phyloP scores from a whole-genome alignment of 2,888 invertebrate species.

The Hydrotaea cyrtoneurina region DNA sequence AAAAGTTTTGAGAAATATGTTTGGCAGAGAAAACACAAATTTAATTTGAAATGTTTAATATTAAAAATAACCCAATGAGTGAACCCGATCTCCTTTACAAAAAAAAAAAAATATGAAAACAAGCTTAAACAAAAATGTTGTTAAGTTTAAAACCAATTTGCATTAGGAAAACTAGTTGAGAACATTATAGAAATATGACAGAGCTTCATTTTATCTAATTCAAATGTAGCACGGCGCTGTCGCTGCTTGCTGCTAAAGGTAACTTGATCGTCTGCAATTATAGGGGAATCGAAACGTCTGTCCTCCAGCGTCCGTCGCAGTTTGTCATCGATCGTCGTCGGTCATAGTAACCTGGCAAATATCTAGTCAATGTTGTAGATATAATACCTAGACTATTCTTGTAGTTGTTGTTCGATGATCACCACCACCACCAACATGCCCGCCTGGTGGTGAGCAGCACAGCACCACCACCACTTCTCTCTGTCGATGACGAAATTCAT shows the following conservation, averaged over 20 bases:
- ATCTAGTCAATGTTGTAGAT: neutral
- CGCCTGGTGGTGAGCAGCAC: slow-evolving; percentile 1
- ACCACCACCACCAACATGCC: slow-evolving; percentile 52
- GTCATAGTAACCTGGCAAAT: neutral
- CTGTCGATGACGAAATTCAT: slow-evolving; percentile 64
- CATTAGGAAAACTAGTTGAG: slow-evolving; percentile 3
- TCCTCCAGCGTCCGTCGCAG: slow-evolving; percentile 1
- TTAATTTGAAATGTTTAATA: neutral
- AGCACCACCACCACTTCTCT: neutral
- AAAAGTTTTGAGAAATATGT: neutral
- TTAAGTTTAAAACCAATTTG: slow-evolving; percentile 25
- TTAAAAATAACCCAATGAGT: no score
- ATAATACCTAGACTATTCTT: neutral
- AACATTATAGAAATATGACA: neutral
- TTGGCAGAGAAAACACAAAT: neutral
- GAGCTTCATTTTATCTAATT: neutral
- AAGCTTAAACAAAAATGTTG: neutral
- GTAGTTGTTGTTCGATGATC: slow-evolving; percentile 33
- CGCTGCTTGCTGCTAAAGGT: slow-evolving; percentile 30
- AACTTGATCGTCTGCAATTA: slow-evolving; percentile 54
- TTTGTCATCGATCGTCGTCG: neutral
- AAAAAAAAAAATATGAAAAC: no score
- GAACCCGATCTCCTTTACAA: no score
- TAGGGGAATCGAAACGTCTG: neutral
- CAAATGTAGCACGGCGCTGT: neutral